Evolutionary conservation across 1,140 invertebrate species (phyloP), one percentile per base, ranked within the genome.

Genomic region (Bombus vancouverensis): DNA sequence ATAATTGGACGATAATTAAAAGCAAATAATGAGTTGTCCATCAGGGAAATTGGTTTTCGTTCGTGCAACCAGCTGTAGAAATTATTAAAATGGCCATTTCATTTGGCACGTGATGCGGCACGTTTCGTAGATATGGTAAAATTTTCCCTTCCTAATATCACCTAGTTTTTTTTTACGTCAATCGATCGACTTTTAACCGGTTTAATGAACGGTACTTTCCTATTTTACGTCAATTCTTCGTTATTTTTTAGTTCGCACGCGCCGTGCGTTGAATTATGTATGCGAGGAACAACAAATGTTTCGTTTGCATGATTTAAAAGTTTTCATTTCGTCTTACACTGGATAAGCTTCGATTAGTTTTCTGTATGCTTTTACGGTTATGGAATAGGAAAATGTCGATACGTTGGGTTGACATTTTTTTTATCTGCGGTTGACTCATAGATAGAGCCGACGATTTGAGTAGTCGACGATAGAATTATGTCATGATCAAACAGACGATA

Each of bases 341-440:
- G 25, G 25, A 15, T 28, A 39, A 59, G 9, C 13, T 59, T 76
- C 47, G 34, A 15, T 76, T 34, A 8, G 9, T 15, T 8, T 32
- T 32, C n/a, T 34, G 9, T 6, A 32, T 5, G 39, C 39, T 18
- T 42, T 3, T n/a, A 6, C 1, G 9, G 6, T 10, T 12, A 5
- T 28, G 15, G 53, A 37, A 28, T 32, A 25, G 44, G 10, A 34
- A 39, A 76, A 59, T 39, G 10, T 39, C 53, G 25, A 37, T 76
- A 76, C 18, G 47, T 76, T 13, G 1, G 15, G 12, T n/a, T 32
- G 37, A 32, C 15, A 32, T n/a, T 32, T 42, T 42, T 65, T 42
- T 77, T 77, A 77, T 77, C 57, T 32, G 4, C 74, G 34, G 34
- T 76, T 59, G 47, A 76, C 53, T 59, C 74, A 59, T 59, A 59